Percentiles rank a stretch among this genome's conserved stretches.
Conservation (phyloP, 2,797 vertebrate genomes). For the Melanotaenia parkinsoni region DNA sequence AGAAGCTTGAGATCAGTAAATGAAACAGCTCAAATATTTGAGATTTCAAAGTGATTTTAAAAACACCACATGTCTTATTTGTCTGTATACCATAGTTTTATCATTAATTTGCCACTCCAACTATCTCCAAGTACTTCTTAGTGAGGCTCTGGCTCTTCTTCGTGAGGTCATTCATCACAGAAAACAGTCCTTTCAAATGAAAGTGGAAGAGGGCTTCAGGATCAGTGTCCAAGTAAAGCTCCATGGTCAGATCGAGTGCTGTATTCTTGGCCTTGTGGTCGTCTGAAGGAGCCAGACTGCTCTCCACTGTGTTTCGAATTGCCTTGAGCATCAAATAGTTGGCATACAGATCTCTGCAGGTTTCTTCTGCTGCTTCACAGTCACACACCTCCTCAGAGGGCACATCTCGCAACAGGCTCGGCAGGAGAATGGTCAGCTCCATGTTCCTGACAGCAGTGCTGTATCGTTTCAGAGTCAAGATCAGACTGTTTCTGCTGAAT, state of each 20-base stretch:
- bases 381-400: slow-evolving; percentile 62
- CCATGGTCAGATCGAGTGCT: slow-evolving; percentile 21
- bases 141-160: slow-evolving; percentile 85
- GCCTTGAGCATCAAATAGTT: slow-evolving; percentile 88
- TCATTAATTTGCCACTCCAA: slow-evolving; percentile 70
- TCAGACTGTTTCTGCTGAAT: slow-evolving; percentile 78
- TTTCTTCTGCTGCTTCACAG: background rate
- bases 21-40: slow-evolving; percentile 19
- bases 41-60: slow-evolving; percentile 8
- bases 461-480: slow-evolving; percentile 82
- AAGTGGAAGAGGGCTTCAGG: slow-evolving; percentile 85
- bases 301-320: slow-evolving; percentile 85
- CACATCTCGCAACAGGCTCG: slow-evolving; percentile 88
- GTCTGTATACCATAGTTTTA: slow-evolving; percentile 6
- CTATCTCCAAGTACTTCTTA: slow-evolving; percentile 88
- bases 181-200: slow-evolving; percentile 87
- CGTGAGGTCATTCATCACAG: slow-evolving; percentile 85
- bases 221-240: slow-evolving; percentile 65
- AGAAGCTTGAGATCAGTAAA: background rate
- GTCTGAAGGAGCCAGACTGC: slow-evolving; percentile 69
- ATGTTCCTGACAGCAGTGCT: slow-evolving; percentile 83
- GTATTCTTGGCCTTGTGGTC: slow-evolving; percentile 59
- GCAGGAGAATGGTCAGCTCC: slow-evolving; percentile 91
- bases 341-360: slow-evolving; percentile 79
- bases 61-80: background rate